Conservation (phyloP, 2,888 invertebrate species). For the Lasioglossum lativentre region DNA sequence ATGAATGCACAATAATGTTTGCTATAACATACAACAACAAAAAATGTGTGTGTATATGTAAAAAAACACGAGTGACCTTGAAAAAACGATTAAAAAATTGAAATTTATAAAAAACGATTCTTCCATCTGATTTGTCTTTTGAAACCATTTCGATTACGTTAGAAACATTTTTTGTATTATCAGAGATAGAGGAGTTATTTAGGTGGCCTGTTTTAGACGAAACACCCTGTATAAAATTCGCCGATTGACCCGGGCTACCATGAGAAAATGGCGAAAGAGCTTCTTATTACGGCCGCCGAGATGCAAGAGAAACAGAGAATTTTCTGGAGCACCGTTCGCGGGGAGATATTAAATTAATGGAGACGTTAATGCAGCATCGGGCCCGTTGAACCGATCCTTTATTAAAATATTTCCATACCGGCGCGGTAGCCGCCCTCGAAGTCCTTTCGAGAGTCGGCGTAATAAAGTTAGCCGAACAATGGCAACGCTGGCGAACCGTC, state of each 20-base stretch:
- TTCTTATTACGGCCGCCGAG: not conserved
- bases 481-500: slow-evolving; percentile 6
- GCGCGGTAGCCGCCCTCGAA: not conserved
- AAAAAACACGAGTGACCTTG: no score
- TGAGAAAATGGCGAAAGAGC: not conserved
- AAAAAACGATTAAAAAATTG: no score
- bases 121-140: no score
- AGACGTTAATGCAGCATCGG: slow-evolving; percentile 2
- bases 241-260: not conserved
- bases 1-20: no score
- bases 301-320: not conserved
- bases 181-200: no score
- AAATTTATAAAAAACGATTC: no score
- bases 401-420: slow-evolving; percentile 2
- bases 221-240: not conserved
- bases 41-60: no score
- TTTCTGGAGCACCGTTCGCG: not conserved
- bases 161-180: no score
- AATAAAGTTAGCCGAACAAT: slow-evolving; percentile 17
- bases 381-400: not conserved
- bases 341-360: not conserved
- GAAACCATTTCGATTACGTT: no score
- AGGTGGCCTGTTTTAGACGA: no score
- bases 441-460: slow-evolving; percentile 10
- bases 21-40: no score